Evolutionary conservation across 2,797 vertebrate species (phyloP).

Genomic region (Borostomias antarcticus): DNA sequence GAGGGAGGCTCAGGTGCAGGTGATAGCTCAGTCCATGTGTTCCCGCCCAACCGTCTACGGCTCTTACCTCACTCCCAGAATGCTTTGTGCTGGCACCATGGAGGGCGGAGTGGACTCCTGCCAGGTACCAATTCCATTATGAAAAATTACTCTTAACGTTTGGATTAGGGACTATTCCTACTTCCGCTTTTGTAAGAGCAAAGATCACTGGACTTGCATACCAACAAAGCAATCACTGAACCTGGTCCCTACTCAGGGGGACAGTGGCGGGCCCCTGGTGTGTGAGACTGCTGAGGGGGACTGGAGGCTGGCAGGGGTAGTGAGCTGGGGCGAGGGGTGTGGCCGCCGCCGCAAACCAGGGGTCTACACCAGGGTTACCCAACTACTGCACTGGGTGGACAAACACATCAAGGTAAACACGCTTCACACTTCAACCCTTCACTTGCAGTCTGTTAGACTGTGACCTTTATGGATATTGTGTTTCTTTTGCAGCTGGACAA

Average conservation of each 20-base stretch:
- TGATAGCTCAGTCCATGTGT: conserved; percentile 71
- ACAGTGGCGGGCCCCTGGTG: conserved; percentile 79
- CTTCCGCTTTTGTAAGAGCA: background rate
- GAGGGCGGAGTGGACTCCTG: conserved; percentile 79
- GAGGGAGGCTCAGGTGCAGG: conserved; percentile 71
- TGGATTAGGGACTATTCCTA: too few relatives aligned
- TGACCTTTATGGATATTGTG: background rate
- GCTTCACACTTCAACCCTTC: too few relatives aligned
- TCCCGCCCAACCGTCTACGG: conserved; percentile 62
- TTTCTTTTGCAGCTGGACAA: conserved; percentile 31
- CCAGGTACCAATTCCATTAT: too few relatives aligned
- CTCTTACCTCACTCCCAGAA: conserved; percentile 69
- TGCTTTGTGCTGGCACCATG: conserved; percentile 79
- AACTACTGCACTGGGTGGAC: conserved; percentile 68
- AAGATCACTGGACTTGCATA: too few relatives aligned
- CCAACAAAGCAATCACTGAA: background rate
- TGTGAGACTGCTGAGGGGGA: conserved; percentile 64
- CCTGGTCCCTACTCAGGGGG: conserved; percentile 59
- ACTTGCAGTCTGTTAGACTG: too few relatives aligned
- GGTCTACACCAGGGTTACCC: conserved; percentile 74
- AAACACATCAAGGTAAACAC: conserved; percentile 47
- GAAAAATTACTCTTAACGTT: too few relatives aligned
- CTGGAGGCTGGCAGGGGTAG: conserved; percentile 77
- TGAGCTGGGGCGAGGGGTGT: conserved; percentile 81
- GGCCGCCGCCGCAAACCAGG: conserved; percentile 73